Conservation (phyloP, 2,888 invertebrate genomes). For the Andrena praecox region DNA sequence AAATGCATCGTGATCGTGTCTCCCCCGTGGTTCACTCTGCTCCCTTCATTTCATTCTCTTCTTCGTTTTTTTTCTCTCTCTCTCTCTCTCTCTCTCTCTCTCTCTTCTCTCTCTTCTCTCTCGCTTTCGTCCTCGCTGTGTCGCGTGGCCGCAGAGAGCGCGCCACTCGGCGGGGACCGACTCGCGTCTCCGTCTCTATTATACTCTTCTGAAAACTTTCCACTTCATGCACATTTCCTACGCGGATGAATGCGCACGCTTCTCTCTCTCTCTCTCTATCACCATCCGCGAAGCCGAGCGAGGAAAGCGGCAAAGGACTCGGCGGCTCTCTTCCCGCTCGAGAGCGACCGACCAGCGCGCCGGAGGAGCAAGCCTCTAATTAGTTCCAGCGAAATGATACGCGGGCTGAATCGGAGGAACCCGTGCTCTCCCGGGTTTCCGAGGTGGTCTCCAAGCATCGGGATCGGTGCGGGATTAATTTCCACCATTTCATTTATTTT, state of each 20-base stretch:
- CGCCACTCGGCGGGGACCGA: conserved; percentile 25
- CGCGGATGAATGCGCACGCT: conserved; percentile 59
- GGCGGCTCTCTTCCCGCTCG: conserved; percentile 14
- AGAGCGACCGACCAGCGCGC: conserved; percentile 2
- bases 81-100: not conserved
- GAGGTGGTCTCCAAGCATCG: not conserved
- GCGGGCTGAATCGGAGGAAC: not conserved
- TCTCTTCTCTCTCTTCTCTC: not conserved
- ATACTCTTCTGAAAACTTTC: conserved; percentile 9
- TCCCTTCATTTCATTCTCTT: not conserved
- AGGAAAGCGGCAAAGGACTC: conserved; percentile 55
- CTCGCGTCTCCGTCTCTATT: not conserved
- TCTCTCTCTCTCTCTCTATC: conserved; percentile 24
- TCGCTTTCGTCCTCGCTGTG: not conserved
- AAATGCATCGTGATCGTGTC: conserved; percentile 1
- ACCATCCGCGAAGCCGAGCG: conserved; percentile 31
- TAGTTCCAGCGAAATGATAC: not conserved
- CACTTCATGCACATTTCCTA: conserved; percentile 48
- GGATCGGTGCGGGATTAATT: too few relatives aligned
- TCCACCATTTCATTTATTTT: too few relatives aligned
- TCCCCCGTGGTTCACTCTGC: not conserved
- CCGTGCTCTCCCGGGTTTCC: not conserved
- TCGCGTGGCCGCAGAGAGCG: not conserved
- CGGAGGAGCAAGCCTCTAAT: conserved; percentile 19
- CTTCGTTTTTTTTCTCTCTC: not conserved